A percentile compares a stretch with the other conserved stretches of the same genome.
These are phyloP conservation scores for Tenthredo scrophulariae DNA, from an alignment of 2,888 invertebrate species.

Conservation along the genomic window DNA sequence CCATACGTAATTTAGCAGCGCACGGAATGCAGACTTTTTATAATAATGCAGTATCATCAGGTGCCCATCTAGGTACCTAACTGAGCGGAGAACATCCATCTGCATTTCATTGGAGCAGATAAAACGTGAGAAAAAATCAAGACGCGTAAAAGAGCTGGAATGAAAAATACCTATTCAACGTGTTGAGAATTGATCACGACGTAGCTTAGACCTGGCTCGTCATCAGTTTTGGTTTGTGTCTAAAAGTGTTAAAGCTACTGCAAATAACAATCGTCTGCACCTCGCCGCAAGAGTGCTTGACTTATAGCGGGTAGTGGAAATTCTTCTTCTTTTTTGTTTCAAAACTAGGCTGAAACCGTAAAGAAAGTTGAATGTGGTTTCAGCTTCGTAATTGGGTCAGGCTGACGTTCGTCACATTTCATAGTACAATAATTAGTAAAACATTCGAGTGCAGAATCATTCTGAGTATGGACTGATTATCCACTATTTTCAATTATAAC, in stretches of 20 bases:
- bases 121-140: background rate
- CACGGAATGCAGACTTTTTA: background rate
- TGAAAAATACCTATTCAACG: background rate
- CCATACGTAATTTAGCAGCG: background rate
- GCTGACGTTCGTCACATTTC: background rate
- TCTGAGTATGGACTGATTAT: background rate
- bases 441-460: background rate
- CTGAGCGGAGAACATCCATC: background rate
- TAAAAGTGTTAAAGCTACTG: slow-evolving; percentile 18
- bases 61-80: background rate
- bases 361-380: slow-evolving; percentile 23
- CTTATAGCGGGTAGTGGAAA: background rate
- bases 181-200: background rate
- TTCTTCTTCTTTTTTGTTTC: background rate
- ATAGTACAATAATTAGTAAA: background rate
- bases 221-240: background rate
- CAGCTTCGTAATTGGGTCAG: slow-evolving; percentile 24
- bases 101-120: background rate
- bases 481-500: background rate
- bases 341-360: slow-evolving; percentile 12
- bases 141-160: background rate
- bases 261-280: slow-evolving; percentile 10
- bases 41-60: background rate
- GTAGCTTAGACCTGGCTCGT: background rate
- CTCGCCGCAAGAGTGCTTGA: background rate